Base-by-base conservation (phyloP, 2,888 invertebrate species). In the Bedellia somnulentella region DNA sequence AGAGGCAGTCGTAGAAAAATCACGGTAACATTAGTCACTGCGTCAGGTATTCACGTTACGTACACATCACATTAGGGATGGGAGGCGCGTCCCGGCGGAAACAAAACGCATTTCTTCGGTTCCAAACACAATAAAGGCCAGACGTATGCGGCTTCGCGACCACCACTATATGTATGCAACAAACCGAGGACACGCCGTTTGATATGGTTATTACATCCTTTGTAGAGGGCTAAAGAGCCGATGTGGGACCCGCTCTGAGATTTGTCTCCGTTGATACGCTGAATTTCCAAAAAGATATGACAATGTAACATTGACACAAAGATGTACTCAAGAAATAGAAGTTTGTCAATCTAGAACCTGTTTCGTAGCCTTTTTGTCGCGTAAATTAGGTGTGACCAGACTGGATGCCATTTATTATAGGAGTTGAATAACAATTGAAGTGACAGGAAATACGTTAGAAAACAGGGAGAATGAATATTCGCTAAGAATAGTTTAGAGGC, bases 151-250 rank as follows among this genome's bases (percentile, higher is more conserved):
- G 9, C 18, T 6, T 48, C 58, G 47, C 66, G 56, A 61, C 60
- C 49, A 57, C n/a, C n/a, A n/a, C n/a, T n/a, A n/a, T n/a, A n/a
- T n/a, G n/a, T n/a, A n/a, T n/a, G n/a, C n/a, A n/a, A n/a, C n/a
- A n/a, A n/a, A n/a, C n/a, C n/a, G 67, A 62, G 71, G 68, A 71
- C 64, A 66, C 61, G 60, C 61, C 55, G 63, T 70, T 73, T 73
- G 71, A 75, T 73, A 73, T 75, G 75, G 73, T 71, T 73, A 73
- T 75, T 68, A 75, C 66, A 57, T 66, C 59, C 66, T 73, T 75
- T 71, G 70, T 68, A 52, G 57, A 45, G 46, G 54, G 54, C 54
- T 66, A 63, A 67, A 49, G 49, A 54, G 55, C 54, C 62, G 64
- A 56, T 58, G 53, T 49, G 54, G 61, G 52, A 49, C 48, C 43